A percentile compares a stretch with the other conserved stretches of the same genome.
Evolutionary conservation across 2,888 invertebrate species (phyloP).

Genomic region (Cybosia mesomella): DNA sequence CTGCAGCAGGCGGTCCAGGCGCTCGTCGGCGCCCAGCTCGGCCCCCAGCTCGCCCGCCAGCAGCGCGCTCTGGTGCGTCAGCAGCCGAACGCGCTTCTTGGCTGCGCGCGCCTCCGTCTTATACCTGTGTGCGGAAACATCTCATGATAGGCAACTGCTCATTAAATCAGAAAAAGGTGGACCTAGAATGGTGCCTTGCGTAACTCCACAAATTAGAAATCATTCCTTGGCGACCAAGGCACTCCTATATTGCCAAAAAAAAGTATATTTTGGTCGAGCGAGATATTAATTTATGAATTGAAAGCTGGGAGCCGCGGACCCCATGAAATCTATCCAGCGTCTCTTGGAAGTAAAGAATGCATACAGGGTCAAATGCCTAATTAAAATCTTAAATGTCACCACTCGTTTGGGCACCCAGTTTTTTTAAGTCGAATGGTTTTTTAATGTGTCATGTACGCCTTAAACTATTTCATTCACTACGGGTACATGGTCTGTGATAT

Average conservation of each 20-base stretch:
- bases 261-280: too few relatives aligned
- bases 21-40: slow-evolving; percentile 85
- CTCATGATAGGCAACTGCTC: neutral
- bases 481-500: too few relatives aligned
- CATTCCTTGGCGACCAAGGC: neutral
- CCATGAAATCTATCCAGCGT: neutral
- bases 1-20: slow-evolving; percentile 84
- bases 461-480: too few relatives aligned
- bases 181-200: neutral
- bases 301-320: too few relatives aligned
- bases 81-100: slow-evolving; percentile 86
- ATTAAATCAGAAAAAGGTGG: neutral
- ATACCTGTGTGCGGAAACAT: slow-evolving; percentile 61
- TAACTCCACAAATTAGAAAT: neutral
- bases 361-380: neutral
- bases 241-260: neutral
- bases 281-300: neutral
- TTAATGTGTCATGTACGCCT: neutral
- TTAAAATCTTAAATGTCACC: neutral
- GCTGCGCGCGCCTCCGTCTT: slow-evolving; percentile 87
- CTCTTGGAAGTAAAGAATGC: too few relatives aligned
- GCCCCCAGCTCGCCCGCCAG: slow-evolving; percentile 89
- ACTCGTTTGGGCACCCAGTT: neutral
- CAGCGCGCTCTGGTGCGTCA: slow-evolving; percentile 90
- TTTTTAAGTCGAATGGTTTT: neutral